A percentile compares a stretch with the other conserved stretches of the same genome.
These are phyloP conservation scores for Sarcophaga subvicina DNA, from an alignment of 2,888 invertebrate genomes.

Conservation along the genomic window DNA sequence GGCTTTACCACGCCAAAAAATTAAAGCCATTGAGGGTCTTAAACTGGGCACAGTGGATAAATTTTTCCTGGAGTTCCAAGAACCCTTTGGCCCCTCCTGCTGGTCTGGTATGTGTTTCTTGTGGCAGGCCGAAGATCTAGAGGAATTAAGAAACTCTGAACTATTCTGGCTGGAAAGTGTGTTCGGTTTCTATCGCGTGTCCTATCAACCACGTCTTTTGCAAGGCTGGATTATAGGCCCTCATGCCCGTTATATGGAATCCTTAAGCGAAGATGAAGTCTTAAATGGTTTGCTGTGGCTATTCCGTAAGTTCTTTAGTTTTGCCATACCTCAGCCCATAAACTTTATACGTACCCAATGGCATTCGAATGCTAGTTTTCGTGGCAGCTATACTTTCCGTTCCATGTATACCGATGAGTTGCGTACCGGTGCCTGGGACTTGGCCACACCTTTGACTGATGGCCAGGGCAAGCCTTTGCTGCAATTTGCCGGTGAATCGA, in stretches of 20 bases:
- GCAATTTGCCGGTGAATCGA: slow-evolving; percentile 87
- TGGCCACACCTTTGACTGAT: slow-evolving; percentile 83
- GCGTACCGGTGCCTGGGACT: slow-evolving; percentile 83
- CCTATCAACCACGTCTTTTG: slow-evolving; percentile 80
- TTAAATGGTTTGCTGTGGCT: slow-evolving; percentile 65
- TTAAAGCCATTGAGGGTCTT: slow-evolving; percentile 83
- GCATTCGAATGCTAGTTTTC: slow-evolving; percentile 84
- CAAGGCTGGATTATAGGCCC: slow-evolving; percentile 84
- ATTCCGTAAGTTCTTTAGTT: slow-evolving; percentile 65
- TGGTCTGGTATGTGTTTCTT: slow-evolving; percentile 83
- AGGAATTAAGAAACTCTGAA: slow-evolving; percentile 77
- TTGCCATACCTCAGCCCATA: slow-evolving; percentile 57
- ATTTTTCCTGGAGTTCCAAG: slow-evolving; percentile 84
- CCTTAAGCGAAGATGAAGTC: slow-evolving; percentile 59
- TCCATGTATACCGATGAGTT: slow-evolving; percentile 84
- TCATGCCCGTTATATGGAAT: slow-evolving; percentile 70
- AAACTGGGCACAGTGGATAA: slow-evolving; percentile 85
- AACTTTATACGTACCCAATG: slow-evolving; percentile 83
- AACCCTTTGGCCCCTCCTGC: slow-evolving; percentile 47
- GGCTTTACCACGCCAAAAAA: slow-evolving; percentile 81
- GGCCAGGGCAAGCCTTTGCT: slow-evolving; percentile 82
- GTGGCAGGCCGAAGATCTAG: slow-evolving; percentile 67
- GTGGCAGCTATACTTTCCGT: slow-evolving; percentile 87
- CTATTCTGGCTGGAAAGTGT: slow-evolving; percentile 70
- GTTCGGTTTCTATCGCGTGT: slow-evolving; percentile 69